Percentiles rank a stretch among this genome's conserved stretches.
These are phyloP conservation scores for Araneus ventricosus DNA, from an alignment of 1,140 invertebrate species.

Conservation along the genomic window DNA sequence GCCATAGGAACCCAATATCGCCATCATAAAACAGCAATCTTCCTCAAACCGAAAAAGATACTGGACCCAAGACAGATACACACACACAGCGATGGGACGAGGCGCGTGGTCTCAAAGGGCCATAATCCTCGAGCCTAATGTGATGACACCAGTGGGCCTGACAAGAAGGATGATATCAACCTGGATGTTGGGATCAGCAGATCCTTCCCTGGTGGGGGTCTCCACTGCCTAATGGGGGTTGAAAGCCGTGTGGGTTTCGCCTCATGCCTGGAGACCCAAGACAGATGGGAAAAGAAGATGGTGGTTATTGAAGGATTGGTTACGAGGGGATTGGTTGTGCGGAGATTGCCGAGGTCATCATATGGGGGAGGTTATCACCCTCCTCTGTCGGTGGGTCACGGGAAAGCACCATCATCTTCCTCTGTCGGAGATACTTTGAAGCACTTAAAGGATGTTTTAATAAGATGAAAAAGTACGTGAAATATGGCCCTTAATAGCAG, in stretches of 20 bases:
- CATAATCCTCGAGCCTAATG: too few relatives aligned
- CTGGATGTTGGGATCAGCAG: too few relatives aligned
- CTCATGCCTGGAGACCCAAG: too few relatives aligned
- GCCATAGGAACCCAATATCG: slow-evolving; percentile 21
- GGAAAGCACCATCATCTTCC: not conserved
- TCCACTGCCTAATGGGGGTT: too few relatives aligned
- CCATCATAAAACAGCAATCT: slow-evolving; percentile 23
- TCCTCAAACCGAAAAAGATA: not conserved
- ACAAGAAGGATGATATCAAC: too few relatives aligned
- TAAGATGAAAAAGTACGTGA: not conserved
- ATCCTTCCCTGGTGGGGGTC: too few relatives aligned
- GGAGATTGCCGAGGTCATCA: not conserved
- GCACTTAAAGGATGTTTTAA: slow-evolving; percentile 44
- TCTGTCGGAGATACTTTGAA: not conserved
- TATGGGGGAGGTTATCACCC: slow-evolving; percentile 35
- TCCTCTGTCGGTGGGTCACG: slow-evolving; percentile 12
- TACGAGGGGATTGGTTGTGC: not conserved
- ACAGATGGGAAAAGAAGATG: not conserved
- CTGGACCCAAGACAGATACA: too few relatives aligned
- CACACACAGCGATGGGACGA: too few relatives aligned
- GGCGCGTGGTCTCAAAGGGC: too few relatives aligned
- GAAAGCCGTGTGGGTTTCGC: too few relatives aligned
- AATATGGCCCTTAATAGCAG: not conserved
- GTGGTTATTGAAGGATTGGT: slow-evolving; percentile 20
- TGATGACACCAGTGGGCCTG: too few relatives aligned